phyloP scores from a whole-genome alignment of 1,140 invertebrate genomes.

The Drosophila dunni region DNA sequence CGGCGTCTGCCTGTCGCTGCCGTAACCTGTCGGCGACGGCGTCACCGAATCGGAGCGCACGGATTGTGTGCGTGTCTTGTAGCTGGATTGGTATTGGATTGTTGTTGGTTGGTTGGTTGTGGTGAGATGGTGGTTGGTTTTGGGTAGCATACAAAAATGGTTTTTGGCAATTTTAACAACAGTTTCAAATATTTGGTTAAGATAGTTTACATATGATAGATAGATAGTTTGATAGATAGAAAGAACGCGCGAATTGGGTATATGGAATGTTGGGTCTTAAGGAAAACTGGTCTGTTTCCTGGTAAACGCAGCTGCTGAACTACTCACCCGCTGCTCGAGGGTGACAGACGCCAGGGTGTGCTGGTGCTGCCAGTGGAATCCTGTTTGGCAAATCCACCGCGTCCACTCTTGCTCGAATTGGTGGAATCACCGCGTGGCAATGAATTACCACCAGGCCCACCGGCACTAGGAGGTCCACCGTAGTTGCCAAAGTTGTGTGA shows the following conservation, averaged over 20 bases:
- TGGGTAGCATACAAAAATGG: conserved; percentile 74
- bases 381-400: conserved; percentile 88
- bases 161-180: conserved; percentile 61
- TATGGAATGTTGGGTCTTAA: conserved; percentile 42
- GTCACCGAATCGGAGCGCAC: conserved; percentile 90
- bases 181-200: conserved; percentile 49
- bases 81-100: conserved; percentile 62
- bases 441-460: conserved; percentile 63
- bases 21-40: conserved; percentile 88
- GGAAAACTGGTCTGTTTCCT: background rate
- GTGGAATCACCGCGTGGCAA: conserved; percentile 86
- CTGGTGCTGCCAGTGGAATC: conserved; percentile 89
- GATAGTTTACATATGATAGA: conserved; percentile 21
- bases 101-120: conserved; percentile 47
- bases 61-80: conserved; percentile 87
- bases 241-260: conserved; percentile 54
- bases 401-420: conserved; percentile 72
- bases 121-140: conserved; percentile 45
- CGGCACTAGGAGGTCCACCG: conserved; percentile 85
- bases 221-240: conserved; percentile 35
- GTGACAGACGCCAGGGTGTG: conserved; percentile 90
- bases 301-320: too few relatives aligned
- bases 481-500: conserved; percentile 95
- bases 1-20: conserved; percentile 83
- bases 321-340: conserved; percentile 92